Percentiles rank a stretch among this genome's conserved stretches.
Evolutionary conservation across 1,140 invertebrate species (phyloP).

Genomic region (Pygmarrhopalites habei): DNA sequence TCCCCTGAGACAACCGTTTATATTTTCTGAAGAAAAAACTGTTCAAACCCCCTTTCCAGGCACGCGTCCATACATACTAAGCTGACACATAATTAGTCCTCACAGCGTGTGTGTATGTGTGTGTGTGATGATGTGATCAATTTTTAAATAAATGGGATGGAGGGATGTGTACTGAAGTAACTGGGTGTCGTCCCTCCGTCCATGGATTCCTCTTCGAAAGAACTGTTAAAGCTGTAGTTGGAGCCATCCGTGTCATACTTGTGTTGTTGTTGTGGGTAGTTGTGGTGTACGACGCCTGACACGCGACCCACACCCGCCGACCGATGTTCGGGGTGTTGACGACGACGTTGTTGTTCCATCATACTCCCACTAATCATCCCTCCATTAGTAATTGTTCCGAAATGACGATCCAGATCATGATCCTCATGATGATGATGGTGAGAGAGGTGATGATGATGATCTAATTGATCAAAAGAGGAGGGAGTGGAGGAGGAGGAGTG

Average conservation of each 20-base stretch:
- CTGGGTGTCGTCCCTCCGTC: slow-evolving; percentile 7
- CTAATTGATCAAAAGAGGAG: background rate
- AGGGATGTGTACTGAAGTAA: slow-evolving; percentile 5
- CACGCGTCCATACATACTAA: too few species aligned
- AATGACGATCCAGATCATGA: background rate
- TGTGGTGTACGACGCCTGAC: background rate
- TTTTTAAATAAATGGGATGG: background rate
- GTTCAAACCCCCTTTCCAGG: too few species aligned
- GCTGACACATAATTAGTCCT: background rate
- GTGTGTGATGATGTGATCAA: background rate
- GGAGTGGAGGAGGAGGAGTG: background rate
- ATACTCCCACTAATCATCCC: background rate
- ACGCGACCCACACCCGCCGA: background rate
- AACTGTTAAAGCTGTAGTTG: slow-evolving; percentile 24
- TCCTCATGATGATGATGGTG: slow-evolving; percentile 1
- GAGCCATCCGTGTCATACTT: slow-evolving; percentile 5
- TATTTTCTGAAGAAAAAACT: too few species aligned
- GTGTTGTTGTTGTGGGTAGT: slow-evolving; percentile 7
- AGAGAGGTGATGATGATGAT: slow-evolving; percentile 1
- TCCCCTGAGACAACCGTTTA: too few species aligned
- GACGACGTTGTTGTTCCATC: background rate
- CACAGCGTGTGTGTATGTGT: background rate
- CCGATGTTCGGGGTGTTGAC: background rate
- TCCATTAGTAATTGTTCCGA: background rate
- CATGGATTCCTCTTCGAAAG: slow-evolving; percentile 17